Evolutionary conservation across 23 tunicate genomes (phyloP).

Genomic region (Ciona savignyi): DNA sequence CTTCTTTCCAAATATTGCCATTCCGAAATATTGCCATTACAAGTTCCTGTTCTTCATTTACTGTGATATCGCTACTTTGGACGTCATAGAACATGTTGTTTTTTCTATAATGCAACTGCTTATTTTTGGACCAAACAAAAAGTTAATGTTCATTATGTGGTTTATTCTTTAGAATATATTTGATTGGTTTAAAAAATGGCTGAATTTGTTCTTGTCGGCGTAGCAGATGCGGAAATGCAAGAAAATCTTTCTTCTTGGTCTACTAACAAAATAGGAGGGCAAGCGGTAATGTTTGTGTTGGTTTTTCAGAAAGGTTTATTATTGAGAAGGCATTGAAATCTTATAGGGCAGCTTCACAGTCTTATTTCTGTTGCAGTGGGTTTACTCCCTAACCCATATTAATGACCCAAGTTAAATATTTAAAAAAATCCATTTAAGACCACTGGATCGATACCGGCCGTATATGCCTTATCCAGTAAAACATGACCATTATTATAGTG

Average conservation of each 20-base stretch:
- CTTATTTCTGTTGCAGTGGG: too few species aligned
- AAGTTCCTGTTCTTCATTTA: background rate
- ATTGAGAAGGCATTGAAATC: too few species aligned
- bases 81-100: background rate
- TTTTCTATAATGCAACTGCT: background rate
- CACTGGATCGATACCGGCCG: too few species aligned
- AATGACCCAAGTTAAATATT: too few species aligned
- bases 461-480: too few species aligned
- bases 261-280: constrained; percentile 32
- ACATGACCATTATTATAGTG: too few species aligned
- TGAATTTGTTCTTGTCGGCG: constrained; percentile 17
- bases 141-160: background rate
- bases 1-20: background rate
- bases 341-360: too few species aligned
- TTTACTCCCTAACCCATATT: too few species aligned
- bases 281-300: constrained; percentile 8
- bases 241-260: constrained; percentile 1
- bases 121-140: background rate
- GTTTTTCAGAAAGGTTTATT: too few species aligned
- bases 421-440: too few species aligned
- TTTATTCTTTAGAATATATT: background rate
- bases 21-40: too few species aligned
- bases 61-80: background rate
- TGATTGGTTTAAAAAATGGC: background rate
- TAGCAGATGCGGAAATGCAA: constrained; percentile 12